Percentiles rank a stretch among this genome's conserved stretches.
These are phyloP conservation scores for Amorpha juglandis DNA, from an alignment of 2,888 invertebrate genomes.

Conservation along the genomic window DNA sequence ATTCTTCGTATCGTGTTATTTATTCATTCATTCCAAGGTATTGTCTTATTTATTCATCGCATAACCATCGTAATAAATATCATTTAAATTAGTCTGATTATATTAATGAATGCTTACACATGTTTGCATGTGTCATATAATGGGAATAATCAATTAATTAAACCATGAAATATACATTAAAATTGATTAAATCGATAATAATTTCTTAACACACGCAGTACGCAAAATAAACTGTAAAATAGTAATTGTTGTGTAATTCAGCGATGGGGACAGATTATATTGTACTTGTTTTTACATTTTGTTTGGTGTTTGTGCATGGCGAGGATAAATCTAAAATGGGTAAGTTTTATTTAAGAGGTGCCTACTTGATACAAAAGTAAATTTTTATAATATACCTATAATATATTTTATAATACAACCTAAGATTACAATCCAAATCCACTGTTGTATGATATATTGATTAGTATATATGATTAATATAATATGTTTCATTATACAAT, in stretches of 20 bases:
- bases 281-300: constrained; percentile 1
- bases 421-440: too few relatives aligned
- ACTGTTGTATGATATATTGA: too few relatives aligned
- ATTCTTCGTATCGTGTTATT: neutral
- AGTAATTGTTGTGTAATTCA: neutral
- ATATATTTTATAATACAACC: too few relatives aligned
- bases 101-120: constrained; percentile 14
- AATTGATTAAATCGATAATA: constrained; percentile 15
- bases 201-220: neutral
- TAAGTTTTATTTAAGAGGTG: neutral
- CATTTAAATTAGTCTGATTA: constrained; percentile 13
- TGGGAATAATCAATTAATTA: constrained; percentile 20
- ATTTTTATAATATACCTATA: too few relatives aligned
- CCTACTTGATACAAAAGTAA: too few relatives aligned
- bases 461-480: too few relatives aligned
- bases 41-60: constrained; percentile 14
- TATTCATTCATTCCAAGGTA: constrained; percentile 17
- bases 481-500: too few relatives aligned
- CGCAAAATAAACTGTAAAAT: neutral
- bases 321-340: constrained; percentile 5
- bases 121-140: constrained; percentile 18
- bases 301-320: constrained; percentile 3
- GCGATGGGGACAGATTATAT: constrained; percentile 3
- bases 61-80: constrained; percentile 9
- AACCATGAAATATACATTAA: constrained; percentile 16